Conservation (phyloP, 1,140 invertebrate genomes). For the Atta cephalotes region DNA sequence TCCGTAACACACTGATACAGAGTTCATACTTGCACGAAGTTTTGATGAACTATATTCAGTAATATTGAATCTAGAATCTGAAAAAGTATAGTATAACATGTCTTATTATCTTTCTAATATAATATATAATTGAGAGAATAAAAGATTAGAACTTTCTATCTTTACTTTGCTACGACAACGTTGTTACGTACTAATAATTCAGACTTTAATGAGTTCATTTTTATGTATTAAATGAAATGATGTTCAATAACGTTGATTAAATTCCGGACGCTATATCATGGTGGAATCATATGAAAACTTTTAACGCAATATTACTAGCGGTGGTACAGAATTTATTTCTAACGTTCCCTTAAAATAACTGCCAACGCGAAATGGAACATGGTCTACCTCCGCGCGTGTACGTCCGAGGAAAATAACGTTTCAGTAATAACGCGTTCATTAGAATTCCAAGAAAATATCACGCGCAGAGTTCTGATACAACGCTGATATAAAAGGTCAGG, state of each 20-base stretch:
- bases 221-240: constrained; percentile 26
- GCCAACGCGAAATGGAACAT: constrained; percentile 18
- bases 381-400: neutral
- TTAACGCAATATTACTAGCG: constrained; percentile 28
- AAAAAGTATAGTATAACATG: neutral
- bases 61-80: neutral
- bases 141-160: neutral
- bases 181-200: constrained; percentile 25
- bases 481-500: constrained; percentile 29
- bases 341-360: constrained; percentile 36
- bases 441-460: constrained; percentile 27
- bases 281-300: constrained; percentile 28
- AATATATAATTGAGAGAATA: neutral
- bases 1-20: neutral
- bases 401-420: constrained; percentile 18
- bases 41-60: constrained; percentile 19
- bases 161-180: neutral
- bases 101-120: neutral
- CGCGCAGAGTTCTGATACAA: constrained; percentile 15
- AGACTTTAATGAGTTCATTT: constrained; percentile 31
- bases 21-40: neutral
- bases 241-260: constrained; percentile 48
- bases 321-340: constrained; percentile 14
- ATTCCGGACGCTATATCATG: constrained; percentile 18
- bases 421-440: constrained; percentile 35